Evolutionary conservation across 2,888 invertebrate genomes (phyloP).

Genomic region (Tetramorium bicarinatum): DNA sequence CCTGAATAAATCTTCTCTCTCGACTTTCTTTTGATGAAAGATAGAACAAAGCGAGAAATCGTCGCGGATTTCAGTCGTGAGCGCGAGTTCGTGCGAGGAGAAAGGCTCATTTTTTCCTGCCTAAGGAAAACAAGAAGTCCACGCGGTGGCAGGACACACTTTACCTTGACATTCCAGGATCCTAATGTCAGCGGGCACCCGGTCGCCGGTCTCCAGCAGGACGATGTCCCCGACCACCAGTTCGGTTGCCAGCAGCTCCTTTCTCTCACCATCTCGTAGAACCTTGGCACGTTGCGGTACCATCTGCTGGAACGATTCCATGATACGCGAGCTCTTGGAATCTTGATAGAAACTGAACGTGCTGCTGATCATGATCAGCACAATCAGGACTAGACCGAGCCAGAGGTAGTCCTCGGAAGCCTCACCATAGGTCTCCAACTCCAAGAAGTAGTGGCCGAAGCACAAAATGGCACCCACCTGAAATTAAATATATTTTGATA

Average conservation of each 20-base stretch:
- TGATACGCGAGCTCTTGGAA: slow-evolving; percentile 91
- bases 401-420: slow-evolving; percentile 85
- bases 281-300: slow-evolving; percentile 90
- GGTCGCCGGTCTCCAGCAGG: slow-evolving; percentile 92
- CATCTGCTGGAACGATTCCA: slow-evolving; percentile 94
- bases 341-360: slow-evolving; percentile 90
- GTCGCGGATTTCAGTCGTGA: slow-evolving; percentile 37
- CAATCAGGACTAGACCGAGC: slow-evolving; percentile 88
- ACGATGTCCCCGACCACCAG: slow-evolving; percentile 94
- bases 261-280: slow-evolving; percentile 89
- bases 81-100: slow-evolving; percentile 56
- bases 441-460: slow-evolving; percentile 88
- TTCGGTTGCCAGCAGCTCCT: slow-evolving; percentile 88
- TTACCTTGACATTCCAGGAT: slow-evolving; percentile 89
- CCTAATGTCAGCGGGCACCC: slow-evolving; percentile 95
- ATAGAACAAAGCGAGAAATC: slow-evolving; percentile 33
- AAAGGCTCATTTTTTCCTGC: slow-evolving; percentile 64
- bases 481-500: not conserved
- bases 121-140: slow-evolving; percentile 69
- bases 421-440: slow-evolving; percentile 71
- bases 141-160: slow-evolving; percentile 69
- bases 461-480: slow-evolving; percentile 90
- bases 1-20: not conserved
- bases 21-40: not conserved
- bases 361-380: slow-evolving; percentile 88